These are phyloP conservation scores for Protomyctophum bolini DNA, from an alignment of 2,113 vertebrate species.

Conservation along the genomic window DNA sequence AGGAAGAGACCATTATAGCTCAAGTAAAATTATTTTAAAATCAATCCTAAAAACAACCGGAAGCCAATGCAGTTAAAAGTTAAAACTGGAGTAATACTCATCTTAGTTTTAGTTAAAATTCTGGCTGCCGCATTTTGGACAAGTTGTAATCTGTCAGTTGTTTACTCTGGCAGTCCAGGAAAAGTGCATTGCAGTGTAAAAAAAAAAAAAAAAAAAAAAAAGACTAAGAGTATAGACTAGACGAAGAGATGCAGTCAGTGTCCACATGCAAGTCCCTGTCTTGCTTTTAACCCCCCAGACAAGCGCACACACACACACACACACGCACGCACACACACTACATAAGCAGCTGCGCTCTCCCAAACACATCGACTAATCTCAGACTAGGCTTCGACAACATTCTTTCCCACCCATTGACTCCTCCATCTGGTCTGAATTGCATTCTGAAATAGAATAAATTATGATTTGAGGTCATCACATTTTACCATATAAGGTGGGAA, in stretches of 20 bases:
- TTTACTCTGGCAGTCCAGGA: too few relatives aligned
- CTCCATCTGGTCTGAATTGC: slow-evolving; percentile 35
- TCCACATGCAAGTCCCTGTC: slow-evolving; percentile 61
- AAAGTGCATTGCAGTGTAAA: too few relatives aligned
- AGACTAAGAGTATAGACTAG: slow-evolving; percentile 26
- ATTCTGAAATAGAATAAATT: background rate
- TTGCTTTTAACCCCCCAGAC: slow-evolving; percentile 56
- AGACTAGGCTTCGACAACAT: slow-evolving; percentile 67
- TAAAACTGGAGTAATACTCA: too few relatives aligned
- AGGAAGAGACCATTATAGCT: too few relatives aligned
- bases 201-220: too few relatives aligned
- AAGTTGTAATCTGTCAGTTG: too few relatives aligned
- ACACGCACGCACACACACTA: slow-evolving; percentile 27
- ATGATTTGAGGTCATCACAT: background rate
- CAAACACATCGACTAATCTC: slow-evolving; percentile 66
- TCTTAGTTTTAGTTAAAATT: too few relatives aligned
- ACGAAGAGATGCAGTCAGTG: slow-evolving; percentile 20
- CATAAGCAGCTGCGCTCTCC: slow-evolving; percentile 61
- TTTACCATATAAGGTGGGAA: too few relatives aligned
- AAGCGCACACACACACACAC: slow-evolving; percentile 26
- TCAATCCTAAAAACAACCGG: too few relatives aligned
- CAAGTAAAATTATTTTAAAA: too few relatives aligned
- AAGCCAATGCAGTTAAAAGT: too few relatives aligned
- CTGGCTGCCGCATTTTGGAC: too few relatives aligned
- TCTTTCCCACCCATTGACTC: background rate